Evolutionary conservation across 2,797 vertebrate species (phyloP).

Genomic region (Chelon auratus): DNA sequence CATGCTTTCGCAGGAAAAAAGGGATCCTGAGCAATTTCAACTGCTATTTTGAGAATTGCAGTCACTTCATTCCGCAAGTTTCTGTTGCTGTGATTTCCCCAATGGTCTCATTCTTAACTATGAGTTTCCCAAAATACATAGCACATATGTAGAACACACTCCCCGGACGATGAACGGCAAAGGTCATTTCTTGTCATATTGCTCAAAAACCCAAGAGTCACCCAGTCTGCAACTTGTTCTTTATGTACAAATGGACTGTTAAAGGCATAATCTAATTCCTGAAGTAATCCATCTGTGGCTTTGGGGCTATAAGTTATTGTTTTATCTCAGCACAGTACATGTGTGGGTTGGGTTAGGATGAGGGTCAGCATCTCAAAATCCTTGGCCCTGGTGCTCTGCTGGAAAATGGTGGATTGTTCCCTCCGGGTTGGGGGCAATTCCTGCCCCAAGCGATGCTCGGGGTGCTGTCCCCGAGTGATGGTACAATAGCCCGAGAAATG

Average conservation of each 20-base stretch:
- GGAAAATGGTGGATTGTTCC: too few species aligned
- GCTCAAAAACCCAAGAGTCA: slow-evolving; percentile 30
- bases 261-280: slow-evolving; percentile 25
- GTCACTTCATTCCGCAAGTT: slow-evolving; percentile 40
- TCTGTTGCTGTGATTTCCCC: slow-evolving; percentile 53
- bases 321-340: not conserved
- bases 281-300: slow-evolving; percentile 37
- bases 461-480: too few species aligned
- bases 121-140: slow-evolving; percentile 40
- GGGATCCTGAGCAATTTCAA: slow-evolving; percentile 43
- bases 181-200: slow-evolving; percentile 32
- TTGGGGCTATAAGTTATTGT: not conserved
- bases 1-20: slow-evolving; percentile 35
- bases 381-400: too few species aligned
- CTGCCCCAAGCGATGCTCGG: too few species aligned
- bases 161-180: slow-evolving; percentile 3
- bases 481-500: too few species aligned
- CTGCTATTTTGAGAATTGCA: slow-evolving; percentile 33
- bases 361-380: too few species aligned
- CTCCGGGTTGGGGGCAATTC: too few species aligned
- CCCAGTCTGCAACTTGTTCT: slow-evolving; percentile 24
- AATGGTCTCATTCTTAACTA: slow-evolving; percentile 47
- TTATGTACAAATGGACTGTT: slow-evolving; percentile 43
- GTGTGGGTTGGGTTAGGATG: not conserved
- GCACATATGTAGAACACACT: slow-evolving; percentile 15